Evolutionary conservation across 1,140 invertebrate genomes (phyloP).

Genomic region (Trichogramma pretiosum): DNA sequence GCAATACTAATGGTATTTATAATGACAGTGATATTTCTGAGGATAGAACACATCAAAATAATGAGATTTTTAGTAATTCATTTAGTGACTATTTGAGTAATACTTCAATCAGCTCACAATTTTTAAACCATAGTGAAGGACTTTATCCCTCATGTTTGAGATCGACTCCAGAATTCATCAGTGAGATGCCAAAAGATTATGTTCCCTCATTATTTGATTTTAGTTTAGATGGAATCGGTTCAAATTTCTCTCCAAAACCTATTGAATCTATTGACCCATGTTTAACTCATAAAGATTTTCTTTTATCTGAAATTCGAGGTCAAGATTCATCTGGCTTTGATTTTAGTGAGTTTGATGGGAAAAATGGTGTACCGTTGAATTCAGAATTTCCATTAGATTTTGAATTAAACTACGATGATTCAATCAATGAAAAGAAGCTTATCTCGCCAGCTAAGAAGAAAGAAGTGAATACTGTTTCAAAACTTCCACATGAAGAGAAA

Average conservation of each 20-base stretch:
- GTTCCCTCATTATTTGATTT: conserved; percentile 22
- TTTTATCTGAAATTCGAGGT: too few relatives aligned
- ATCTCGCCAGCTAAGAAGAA: too few relatives aligned
- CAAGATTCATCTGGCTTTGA: too few relatives aligned
- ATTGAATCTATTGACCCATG: conserved; percentile 21
- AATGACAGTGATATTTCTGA: conserved; percentile 13
- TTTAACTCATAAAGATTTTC: conserved; percentile 13
- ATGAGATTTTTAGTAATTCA: conserved; percentile 19
- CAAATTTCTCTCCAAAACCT: conserved; percentile 20
- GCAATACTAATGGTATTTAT: conserved; percentile 12
- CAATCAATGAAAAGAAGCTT: too few relatives aligned
- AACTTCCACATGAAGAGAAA: too few relatives aligned
- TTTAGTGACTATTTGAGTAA: conserved; percentile 19
- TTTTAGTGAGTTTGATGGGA: too few relatives aligned
- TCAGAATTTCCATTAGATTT: too few relatives aligned
- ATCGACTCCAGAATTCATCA: conserved; percentile 15
- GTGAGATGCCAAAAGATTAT: conserved; percentile 12
- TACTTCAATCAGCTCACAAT: conserved; percentile 2
- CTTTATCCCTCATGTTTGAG: not conserved
- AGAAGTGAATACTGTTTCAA: too few relatives aligned
- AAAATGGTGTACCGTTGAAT: too few relatives aligned
- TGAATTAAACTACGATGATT: too few relatives aligned
- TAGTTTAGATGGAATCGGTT: conserved; percentile 21
- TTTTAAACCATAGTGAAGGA: conserved; percentile 4
- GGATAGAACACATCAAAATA: conserved; percentile 10